A percentile compares a stretch with the other conserved stretches of the same genome.
These are phyloP conservation scores for Eucera pruinosa DNA, from an alignment of 2,888 invertebrate genomes.

Conservation along the genomic window DNA sequence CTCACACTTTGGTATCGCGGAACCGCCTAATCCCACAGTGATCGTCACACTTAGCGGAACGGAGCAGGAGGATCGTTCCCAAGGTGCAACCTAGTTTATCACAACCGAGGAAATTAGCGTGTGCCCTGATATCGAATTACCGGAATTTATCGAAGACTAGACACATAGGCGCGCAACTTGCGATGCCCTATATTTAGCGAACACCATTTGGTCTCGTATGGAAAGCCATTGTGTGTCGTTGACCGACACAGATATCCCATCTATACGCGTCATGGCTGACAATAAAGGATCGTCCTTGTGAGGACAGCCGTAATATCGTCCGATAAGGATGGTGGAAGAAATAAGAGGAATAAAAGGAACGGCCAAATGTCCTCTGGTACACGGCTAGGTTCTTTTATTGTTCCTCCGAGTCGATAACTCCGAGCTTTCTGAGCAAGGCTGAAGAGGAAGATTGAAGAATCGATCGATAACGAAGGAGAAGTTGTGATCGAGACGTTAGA, in stretches of 20 bases:
- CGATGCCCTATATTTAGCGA: conserved; percentile 5
- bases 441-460: neutral
- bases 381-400: conserved; percentile 26
- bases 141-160: neutral
- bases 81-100: conserved; percentile 17
- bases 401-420: conserved; percentile 35
- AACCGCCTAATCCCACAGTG: conserved; percentile 8
- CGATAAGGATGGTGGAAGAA: conserved; percentile 41
- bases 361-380: neutral
- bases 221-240: conserved; percentile 35
- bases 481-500: conserved; percentile 6
- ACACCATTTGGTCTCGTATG: conserved; percentile 5
- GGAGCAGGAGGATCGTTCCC: neutral
- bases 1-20: neutral
- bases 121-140: conserved; percentile 38
- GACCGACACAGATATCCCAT: conserved; percentile 17
- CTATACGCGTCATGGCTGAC: conserved; percentile 40
- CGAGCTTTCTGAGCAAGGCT: neutral
- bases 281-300: conserved; percentile 63
- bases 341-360: conserved; percentile 16
- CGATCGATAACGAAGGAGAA: neutral
- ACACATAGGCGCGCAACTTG: conserved; percentile 5
- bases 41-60: conserved; percentile 12
- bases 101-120: conserved; percentile 28
- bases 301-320: conserved; percentile 50